These are phyloP conservation scores for Campylorhamphus procurvoides DNA, from an alignment of 2,113 vertebrate species.

Conservation along the genomic window DNA sequence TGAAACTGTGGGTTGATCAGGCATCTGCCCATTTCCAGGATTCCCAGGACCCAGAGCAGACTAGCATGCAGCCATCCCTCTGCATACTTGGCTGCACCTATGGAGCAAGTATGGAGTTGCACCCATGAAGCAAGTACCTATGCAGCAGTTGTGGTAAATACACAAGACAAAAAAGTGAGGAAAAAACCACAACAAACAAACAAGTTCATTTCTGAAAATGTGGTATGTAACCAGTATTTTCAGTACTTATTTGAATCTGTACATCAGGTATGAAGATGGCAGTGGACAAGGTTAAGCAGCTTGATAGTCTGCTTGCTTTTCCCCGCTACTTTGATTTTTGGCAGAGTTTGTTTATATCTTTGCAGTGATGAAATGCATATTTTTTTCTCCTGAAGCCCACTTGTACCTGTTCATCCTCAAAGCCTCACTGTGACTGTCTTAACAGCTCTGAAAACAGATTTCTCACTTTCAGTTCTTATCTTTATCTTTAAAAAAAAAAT, in stretches of 20 bases:
- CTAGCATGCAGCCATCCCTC: background rate
- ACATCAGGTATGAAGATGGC: background rate
- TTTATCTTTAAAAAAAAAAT: background rate
- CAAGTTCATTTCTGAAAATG: background rate
- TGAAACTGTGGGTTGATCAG: background rate
- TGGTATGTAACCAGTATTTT: background rate
- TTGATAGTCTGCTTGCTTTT: background rate
- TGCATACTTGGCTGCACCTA: background rate
- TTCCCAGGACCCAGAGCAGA: background rate
- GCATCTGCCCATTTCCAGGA: background rate
- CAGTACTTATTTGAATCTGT: background rate
- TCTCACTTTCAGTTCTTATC: background rate
- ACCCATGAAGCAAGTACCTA: background rate
- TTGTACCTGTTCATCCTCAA: constrained; percentile 17
- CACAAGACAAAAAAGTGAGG: background rate
- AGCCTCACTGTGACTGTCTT: background rate
- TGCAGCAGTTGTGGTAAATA: background rate
- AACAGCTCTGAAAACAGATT: background rate
- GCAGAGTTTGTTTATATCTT: constrained; percentile 6
- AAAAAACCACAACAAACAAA: background rate
- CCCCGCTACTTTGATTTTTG: background rate
- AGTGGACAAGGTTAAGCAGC: background rate
- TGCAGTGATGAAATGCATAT: background rate
- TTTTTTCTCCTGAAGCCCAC: background rate
- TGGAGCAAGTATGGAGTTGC: background rate